A percentile compares a stretch with the other conserved stretches of the same genome.
These are phyloP conservation scores for Bos javanicus DNA, from an alignment of 2,113 vertebrate genomes.

Conservation along the genomic window DNA sequence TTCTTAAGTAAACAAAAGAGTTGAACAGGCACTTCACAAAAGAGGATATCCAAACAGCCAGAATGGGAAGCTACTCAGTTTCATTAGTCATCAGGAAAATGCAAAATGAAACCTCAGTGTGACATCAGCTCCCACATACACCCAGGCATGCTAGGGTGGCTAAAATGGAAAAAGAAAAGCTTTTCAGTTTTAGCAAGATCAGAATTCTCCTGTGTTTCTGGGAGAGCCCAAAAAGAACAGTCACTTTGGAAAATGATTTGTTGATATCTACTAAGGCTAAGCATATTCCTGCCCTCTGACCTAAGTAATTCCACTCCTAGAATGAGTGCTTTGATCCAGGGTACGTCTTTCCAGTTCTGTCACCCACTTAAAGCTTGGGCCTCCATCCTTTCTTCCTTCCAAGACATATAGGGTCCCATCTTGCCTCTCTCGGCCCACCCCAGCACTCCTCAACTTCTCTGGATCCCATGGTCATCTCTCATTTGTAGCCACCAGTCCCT, in stretches of 20 bases:
- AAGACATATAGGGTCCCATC: not conserved
- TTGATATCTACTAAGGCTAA: not conserved
- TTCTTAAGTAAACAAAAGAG: not conserved
- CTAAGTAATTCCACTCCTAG: not conserved
- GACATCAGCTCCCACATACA: not conserved
- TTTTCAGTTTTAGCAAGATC: not conserved
- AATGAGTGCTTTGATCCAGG: not conserved
- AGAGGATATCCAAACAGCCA: not conserved
- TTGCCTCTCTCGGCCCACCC: not conserved
- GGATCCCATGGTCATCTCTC: rapidly evolving
- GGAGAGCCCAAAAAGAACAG: not conserved
- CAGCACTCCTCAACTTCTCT: no score
- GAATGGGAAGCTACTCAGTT: not conserved
- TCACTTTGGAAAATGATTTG: not conserved
- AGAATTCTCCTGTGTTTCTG: not conserved
- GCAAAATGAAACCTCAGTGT: not conserved
- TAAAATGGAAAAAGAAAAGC: not conserved
- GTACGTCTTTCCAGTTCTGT: not conserved
- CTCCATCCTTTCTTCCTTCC: not conserved
- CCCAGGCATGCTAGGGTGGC: not conserved
- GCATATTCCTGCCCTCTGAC: not conserved
- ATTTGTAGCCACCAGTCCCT: not conserved
- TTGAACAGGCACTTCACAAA: not conserved
- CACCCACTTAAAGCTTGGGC: not conserved
- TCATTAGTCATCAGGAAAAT: slow-evolving; percentile 23